Percentiles rank a stretch among this genome's conserved stretches.
phyloP scores from a whole-genome alignment of 2,797 vertebrate species.

The Arnoldichthys spilopterus region DNA sequence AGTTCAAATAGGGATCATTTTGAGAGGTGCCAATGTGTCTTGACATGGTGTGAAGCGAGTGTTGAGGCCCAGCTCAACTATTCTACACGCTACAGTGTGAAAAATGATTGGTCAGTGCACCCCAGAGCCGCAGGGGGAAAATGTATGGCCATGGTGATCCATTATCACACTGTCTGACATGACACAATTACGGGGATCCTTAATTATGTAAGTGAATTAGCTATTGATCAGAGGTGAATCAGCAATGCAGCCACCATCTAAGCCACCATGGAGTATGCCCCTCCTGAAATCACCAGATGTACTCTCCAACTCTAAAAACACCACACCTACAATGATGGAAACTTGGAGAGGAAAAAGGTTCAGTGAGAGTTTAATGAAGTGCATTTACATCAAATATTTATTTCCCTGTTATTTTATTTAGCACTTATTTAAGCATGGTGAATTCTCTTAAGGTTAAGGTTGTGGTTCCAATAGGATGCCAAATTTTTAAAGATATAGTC shows the following conservation, averaged over 20 bases:
- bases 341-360: background rate
- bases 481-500: background rate
- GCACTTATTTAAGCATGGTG: background rate
- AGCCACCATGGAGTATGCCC: background rate
- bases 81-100: constrained; percentile 61
- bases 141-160: constrained; percentile 74
- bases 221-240: constrained; percentile 80
- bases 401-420: background rate
- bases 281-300: background rate
- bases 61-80: constrained; percentile 68
- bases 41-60: constrained; percentile 62
- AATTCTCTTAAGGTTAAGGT: background rate
- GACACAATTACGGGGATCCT: constrained; percentile 57
- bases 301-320: background rate
- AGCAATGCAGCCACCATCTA: constrained; percentile 63
- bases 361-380: background rate
- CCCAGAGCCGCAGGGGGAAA: constrained; percentile 67
- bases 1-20: constrained; percentile 2
- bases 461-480: background rate
- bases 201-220: constrained; percentile 82
- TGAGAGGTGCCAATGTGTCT: constrained; percentile 13
- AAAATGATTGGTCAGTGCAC: constrained; percentile 64
- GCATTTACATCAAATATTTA: background rate
- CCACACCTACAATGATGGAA: background rate
- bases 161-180: constrained; percentile 60